These are phyloP conservation scores for Drosophila mulleri DNA, from an alignment of 2,888 invertebrate species.

Conservation along the genomic window DNA sequence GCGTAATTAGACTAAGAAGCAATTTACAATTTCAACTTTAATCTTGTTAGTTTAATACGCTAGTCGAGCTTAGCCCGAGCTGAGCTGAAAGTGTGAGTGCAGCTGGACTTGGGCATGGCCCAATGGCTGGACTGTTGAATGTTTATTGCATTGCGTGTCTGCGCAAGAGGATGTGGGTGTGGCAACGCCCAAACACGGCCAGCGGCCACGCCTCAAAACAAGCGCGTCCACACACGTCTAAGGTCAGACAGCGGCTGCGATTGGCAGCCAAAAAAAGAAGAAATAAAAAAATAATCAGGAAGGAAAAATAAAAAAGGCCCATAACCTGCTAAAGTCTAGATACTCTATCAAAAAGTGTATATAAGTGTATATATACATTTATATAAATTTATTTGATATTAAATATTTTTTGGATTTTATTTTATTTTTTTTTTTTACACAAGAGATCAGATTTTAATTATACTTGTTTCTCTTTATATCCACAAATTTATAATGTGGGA, in stretches of 20 bases:
- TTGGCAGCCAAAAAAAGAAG: slow-evolving; percentile 18
- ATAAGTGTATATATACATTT: too few species aligned
- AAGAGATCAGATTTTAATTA: too few species aligned
- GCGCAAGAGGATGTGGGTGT: slow-evolving; percentile 64
- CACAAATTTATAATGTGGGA: too few species aligned
- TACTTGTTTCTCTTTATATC: too few species aligned
- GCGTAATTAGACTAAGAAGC: slow-evolving; percentile 79
- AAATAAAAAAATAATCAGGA: not conserved
- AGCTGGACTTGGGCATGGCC: slow-evolving; percentile 10
- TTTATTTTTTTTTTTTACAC: too few species aligned
- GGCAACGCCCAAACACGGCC: slow-evolving; percentile 55
- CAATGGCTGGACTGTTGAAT: slow-evolving; percentile 1
- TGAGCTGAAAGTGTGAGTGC: slow-evolving; percentile 45
- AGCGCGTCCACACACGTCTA: slow-evolving; percentile 24
- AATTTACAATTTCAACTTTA: slow-evolving; percentile 80
- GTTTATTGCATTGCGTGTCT: slow-evolving; percentile 61
- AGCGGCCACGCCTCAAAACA: slow-evolving; percentile 55
- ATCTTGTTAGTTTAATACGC: slow-evolving; percentile 77
- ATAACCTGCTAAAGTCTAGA: not conserved
- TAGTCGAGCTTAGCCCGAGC: slow-evolving; percentile 38
- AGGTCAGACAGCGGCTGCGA: slow-evolving; percentile 44
- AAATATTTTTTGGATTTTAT: too few species aligned
- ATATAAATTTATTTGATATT: too few species aligned
- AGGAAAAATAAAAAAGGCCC: not conserved
- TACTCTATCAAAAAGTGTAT: not conserved